These are phyloP conservation scores for Neogale vison DNA, from an alignment of 2,113 vertebrate species.

Conservation along the genomic window DNA sequence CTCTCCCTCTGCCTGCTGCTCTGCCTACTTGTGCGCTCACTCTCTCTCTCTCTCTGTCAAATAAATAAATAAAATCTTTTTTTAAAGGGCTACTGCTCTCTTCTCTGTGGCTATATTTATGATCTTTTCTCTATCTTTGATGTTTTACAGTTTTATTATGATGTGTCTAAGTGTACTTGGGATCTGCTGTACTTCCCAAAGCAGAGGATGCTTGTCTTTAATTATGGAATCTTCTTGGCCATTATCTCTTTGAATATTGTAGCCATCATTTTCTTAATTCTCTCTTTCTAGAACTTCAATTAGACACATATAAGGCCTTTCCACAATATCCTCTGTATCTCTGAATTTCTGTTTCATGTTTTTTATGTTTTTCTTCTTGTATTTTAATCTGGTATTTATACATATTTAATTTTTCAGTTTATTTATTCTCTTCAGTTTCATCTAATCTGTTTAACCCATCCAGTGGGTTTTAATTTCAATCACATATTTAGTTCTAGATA, in stretches of 20 bases:
- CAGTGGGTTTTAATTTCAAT: neutral
- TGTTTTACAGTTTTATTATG: neutral
- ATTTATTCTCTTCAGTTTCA: neutral
- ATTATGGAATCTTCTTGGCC: neutral
- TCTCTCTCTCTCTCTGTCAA: too few relatives aligned
- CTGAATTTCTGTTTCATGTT: neutral
- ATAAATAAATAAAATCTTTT: too few relatives aligned
- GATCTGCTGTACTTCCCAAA: neutral
- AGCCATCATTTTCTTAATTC: neutral
- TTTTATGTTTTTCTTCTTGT: neutral
- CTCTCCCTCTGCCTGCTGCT: too few relatives aligned
- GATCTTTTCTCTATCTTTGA: neutral
- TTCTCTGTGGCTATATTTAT: neutral
- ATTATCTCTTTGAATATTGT: constrained; percentile 10
- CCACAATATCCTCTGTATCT: neutral
- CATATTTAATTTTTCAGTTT: neutral
- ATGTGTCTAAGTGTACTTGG: neutral
- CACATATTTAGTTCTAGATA: constrained; percentile 17
- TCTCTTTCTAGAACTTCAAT: neutral
- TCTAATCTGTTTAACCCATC: neutral
- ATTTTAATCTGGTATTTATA: neutral
- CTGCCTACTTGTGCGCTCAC: too few relatives aligned
- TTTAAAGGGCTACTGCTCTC: neutral
- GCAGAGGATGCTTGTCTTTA: neutral
- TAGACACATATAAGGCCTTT: neutral